Conservation (phyloP, 2,113 vertebrate genomes). For the Oryzias javanicus region DNA sequence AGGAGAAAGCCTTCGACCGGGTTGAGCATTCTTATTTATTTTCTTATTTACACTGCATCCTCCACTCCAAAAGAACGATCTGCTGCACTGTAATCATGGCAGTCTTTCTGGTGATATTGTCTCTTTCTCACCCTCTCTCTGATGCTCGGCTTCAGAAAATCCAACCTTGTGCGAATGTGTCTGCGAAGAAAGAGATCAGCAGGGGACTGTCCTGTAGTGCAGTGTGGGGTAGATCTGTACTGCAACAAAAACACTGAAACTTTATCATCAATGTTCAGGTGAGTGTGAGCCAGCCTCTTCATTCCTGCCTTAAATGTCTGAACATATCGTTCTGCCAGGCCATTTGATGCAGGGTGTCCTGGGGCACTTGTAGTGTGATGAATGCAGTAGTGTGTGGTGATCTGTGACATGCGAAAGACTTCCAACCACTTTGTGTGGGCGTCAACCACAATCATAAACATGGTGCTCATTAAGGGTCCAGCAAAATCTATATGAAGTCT, state of each 20-base stretch:
- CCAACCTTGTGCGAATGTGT: no score
- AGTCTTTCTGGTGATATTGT: no score
- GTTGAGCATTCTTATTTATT: no score
- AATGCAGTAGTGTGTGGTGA: conserved; percentile 1
- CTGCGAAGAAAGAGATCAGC: conserved; percentile 3
- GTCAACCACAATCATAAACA: conserved; percentile 14
- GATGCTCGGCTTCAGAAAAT: no score
- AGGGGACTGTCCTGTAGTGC: conserved; percentile 1
- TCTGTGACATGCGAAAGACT: background rate
- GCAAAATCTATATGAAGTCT: conserved; percentile 18
- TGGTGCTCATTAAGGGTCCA: conserved; percentile 9
- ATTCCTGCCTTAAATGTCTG: conserved; percentile 9
- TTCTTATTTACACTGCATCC: no score
- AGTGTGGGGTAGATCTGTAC: background rate
- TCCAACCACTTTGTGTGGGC: conserved; percentile 8
- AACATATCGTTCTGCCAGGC: background rate
- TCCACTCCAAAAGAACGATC: no score
- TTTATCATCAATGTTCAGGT: background rate
- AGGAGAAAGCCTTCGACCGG: no score
- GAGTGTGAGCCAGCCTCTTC: background rate
- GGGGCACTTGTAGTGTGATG: conserved; percentile 5
- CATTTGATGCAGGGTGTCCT: conserved; percentile 4
- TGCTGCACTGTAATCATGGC: no score
- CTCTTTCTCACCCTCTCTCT: no score
- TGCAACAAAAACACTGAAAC: conserved; percentile 1